phyloP scores from a whole-genome alignment of 2,797 vertebrate genomes.

The Oreochromis mossambicus region DNA sequence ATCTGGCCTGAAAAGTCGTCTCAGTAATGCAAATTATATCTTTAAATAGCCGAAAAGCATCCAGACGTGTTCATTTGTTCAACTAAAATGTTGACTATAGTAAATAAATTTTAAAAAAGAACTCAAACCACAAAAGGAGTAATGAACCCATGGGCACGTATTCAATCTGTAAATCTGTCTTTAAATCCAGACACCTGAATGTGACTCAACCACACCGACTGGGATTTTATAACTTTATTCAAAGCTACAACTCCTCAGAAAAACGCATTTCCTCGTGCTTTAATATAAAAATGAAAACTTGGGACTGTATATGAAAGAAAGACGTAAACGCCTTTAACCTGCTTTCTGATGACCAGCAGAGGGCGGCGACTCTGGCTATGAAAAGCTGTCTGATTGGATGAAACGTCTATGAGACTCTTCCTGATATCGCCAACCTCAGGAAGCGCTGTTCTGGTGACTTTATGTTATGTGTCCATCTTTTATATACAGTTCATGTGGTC shows the following conservation, averaged over 20 bases:
- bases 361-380: background rate
- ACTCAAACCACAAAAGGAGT: background rate
- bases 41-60: background rate
- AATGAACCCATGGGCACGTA: background rate
- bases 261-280: background rate
- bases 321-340: background rate
- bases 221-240: background rate
- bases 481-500: background rate
- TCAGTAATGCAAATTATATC: background rate
- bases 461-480: background rate
- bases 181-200: background rate
- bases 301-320: background rate
- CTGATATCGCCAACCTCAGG: background rate
- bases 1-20: background rate
- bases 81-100: fast-evolving
- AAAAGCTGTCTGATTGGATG: background rate
- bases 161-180: background rate
- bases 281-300: background rate
- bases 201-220: background rate
- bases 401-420: background rate
- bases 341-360: background rate
- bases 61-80: background rate
- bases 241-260: conserved; percentile 1
- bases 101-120: background rate
- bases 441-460: background rate